Conservation (phyloP, 2,888 invertebrate genomes). For the Morpho deidamia region DNA sequence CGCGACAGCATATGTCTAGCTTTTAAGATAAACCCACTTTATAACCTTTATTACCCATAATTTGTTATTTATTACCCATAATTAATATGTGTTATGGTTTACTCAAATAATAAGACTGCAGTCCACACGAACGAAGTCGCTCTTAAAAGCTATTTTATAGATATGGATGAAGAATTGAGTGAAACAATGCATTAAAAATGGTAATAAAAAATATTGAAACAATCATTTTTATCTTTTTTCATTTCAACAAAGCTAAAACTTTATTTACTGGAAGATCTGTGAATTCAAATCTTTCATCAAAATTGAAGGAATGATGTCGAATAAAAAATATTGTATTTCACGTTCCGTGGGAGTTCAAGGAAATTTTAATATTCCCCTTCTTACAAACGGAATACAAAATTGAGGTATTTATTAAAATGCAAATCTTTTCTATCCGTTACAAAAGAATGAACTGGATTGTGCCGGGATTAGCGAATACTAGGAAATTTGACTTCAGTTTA, state of each 20-base stretch:
- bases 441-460: not conserved
- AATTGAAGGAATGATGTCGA: not conserved
- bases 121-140: too few species aligned
- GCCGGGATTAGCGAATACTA: too few species aligned
- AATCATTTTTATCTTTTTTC: not conserved
- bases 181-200: not conserved
- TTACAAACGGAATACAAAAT: constrained; percentile 10
- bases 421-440: constrained; percentile 7
- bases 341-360: constrained; percentile 10
- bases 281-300: not conserved
- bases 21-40: too few species aligned
- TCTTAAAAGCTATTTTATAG: too few species aligned
- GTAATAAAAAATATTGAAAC: not conserved
- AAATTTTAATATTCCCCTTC: constrained; percentile 18
- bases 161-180: too few species aligned
- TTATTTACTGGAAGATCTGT: not conserved
- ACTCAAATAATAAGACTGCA: too few species aligned
- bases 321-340: constrained; percentile 4
- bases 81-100: too few species aligned
- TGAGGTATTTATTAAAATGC: constrained; percentile 19
- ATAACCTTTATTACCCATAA: too few species aligned
- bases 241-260: not conserved
- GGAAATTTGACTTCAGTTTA: too few species aligned
- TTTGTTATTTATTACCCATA: too few species aligned
- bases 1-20: too few species aligned